phyloP scores from a whole-genome alignment of 2,113 vertebrate species.

The Tachuris rubrigastra region DNA sequence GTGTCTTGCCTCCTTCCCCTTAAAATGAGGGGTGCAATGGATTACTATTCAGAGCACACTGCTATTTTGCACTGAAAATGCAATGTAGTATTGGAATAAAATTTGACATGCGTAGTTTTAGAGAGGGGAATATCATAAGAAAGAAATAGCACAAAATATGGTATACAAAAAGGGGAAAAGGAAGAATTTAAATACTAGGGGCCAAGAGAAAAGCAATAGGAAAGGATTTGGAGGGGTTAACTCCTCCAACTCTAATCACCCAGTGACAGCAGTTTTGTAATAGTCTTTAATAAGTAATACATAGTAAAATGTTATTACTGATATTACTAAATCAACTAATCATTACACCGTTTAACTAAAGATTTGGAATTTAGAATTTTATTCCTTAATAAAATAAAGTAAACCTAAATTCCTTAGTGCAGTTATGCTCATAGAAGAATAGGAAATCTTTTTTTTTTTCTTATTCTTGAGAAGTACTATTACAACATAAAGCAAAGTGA shows the following conservation, averaged over 20 bases:
- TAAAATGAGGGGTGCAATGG: constrained; percentile 49
- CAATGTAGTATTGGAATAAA: not conserved
- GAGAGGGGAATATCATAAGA: not conserved
- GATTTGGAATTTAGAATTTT: not conserved
- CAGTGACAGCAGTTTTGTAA: not conserved
- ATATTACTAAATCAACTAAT: not conserved
- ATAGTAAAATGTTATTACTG: not conserved
- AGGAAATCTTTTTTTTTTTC: not conserved
- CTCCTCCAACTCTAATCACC: fast-evolving
- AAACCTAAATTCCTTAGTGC: not conserved
- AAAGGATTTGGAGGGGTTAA: not conserved
- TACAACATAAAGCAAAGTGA: not conserved
- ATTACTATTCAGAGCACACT: constrained; percentile 27
- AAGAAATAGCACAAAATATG: not conserved
- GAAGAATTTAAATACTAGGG: not conserved
- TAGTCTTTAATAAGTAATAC: not conserved
- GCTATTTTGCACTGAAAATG: constrained; percentile 17
- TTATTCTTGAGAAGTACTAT: not conserved
- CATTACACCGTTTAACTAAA: not conserved
- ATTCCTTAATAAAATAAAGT: too few species aligned
- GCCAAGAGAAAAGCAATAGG: not conserved
- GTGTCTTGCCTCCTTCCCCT: constrained; percentile 64
- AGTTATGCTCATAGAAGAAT: not conserved
- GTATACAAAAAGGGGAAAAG: not conserved
- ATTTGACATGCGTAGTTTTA: not conserved